phyloP scores from a whole-genome alignment of 2,888 invertebrate species.

The Emmelina monodactyla region DNA sequence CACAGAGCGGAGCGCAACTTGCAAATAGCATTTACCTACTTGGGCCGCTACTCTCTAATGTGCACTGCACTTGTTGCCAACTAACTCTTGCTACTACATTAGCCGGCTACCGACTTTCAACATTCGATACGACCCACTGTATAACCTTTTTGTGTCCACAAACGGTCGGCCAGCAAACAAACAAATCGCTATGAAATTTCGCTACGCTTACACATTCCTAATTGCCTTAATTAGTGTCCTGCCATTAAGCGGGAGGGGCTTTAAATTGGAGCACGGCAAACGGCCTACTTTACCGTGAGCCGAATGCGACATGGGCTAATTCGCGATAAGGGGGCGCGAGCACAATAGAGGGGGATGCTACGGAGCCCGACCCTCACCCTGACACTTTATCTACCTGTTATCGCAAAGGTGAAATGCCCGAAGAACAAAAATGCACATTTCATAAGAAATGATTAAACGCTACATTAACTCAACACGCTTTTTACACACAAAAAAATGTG shows the following conservation, averaged over 20 bases:
- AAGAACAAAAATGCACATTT: too few relatives aligned
- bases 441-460: too few relatives aligned
- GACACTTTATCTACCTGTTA: constrained; percentile 36
- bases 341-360: constrained; percentile 47
- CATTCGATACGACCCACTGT: too few relatives aligned
- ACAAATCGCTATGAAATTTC: too few relatives aligned
- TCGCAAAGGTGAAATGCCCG: constrained; percentile 22
- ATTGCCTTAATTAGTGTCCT: constrained; percentile 55
- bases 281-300: constrained; percentile 50
- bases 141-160: too few relatives aligned
- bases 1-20: constrained; percentile 37
- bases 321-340: constrained; percentile 50
- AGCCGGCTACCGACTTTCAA: constrained; percentile 20
- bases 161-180: too few relatives aligned
- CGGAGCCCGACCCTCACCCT: constrained; percentile 30
- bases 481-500: too few relatives aligned
- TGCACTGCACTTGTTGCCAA: constrained; percentile 23
- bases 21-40: constrained; percentile 50
- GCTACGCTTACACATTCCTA: constrained; percentile 17
- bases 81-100: constrained; percentile 18
- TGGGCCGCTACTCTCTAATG: constrained; percentile 31
- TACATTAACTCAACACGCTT: too few relatives aligned
- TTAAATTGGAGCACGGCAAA: constrained; percentile 51
- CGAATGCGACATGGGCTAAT: constrained; percentile 49
- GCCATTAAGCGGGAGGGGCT: constrained; percentile 42